Base-by-base conservation (phyloP, 2,113 vertebrate species). In the Pandion haliaetus region DNA sequence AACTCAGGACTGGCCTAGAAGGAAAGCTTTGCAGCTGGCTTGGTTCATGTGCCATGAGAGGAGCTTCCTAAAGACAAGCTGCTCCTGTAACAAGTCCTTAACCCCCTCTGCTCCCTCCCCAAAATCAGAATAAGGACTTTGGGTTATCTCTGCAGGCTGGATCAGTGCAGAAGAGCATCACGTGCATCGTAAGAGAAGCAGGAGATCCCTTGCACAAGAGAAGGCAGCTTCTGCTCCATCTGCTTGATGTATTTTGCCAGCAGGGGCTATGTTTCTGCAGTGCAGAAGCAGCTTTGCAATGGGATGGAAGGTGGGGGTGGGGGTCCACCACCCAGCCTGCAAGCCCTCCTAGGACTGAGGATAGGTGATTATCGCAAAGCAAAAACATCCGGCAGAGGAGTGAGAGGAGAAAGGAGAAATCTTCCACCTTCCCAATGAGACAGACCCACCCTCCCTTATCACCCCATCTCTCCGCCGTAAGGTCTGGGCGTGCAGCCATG, bases 401-500 rank as follows among this genome's bases (percentile, higher is more conserved):
- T 1, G 13, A 83, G 54, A 77, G 36, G 26, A 67, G 59, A 83
- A 80, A 77, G 18, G 29, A 94, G 57, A 63, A 32, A 21, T 28
- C 31, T 84, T 82, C n/a, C 71, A 89, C 62, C n/a, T 77, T 73
- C 45, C 40, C 66, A 31, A 5, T 0, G 12, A 66, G 42, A 58
- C 23, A 58, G 49, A 74, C 19, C n/a, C 49, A 85, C 71, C 49
- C 85, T 73, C 31, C 32, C 20, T 55, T 85, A 88, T 78, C 79
- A n/a, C 13, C 5, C 9, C 72, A 92, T 55, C 42, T 71, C 80
- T 31, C 38, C 72, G 38, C 63, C 0, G 0, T 8, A 15, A 83
- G n/a, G 50, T n/a, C 58, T 2, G 1, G 77, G 49, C 81, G 58
- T 0, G 28, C 44, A 90, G 66, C 58, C 0, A 1, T 11, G 87